Percentiles rank a stretch among this genome's conserved stretches.
phyloP scores from a whole-genome alignment of 2,797 vertebrate species.

The Mionectes olivaceus region DNA sequence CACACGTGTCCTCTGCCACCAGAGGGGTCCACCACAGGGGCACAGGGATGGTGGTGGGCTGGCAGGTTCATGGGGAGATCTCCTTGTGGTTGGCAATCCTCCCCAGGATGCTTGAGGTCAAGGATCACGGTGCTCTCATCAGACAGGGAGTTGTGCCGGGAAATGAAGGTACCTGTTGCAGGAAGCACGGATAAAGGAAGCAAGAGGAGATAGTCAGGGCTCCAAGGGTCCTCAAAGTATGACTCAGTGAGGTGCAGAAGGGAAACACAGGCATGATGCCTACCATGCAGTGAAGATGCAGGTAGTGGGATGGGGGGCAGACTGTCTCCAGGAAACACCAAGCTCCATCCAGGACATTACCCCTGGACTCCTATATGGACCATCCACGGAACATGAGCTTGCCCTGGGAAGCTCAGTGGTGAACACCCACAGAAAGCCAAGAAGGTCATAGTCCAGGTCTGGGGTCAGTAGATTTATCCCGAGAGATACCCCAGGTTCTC shows the following conservation, averaged over 20 bases:
- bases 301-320: neutral
- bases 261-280: neutral
- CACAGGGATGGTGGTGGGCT: neutral
- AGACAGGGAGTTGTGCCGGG: accelerated
- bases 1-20: accelerated
- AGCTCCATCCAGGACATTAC: neutral
- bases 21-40: accelerated
- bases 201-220: neutral
- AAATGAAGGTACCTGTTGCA: neutral
- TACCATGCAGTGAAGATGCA: accelerated
- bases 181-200: neutral
- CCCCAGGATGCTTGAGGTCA: accelerated
- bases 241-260: neutral
- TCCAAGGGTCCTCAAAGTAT: neutral
- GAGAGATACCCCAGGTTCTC: neutral
- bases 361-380: neutral
- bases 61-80: accelerated
- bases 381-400: neutral
- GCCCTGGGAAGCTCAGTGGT: neutral
- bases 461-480: neutral
- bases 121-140: neutral
- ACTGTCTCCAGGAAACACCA: neutral
- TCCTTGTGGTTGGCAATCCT: neutral
- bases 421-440: neutral
- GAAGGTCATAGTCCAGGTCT: neutral